Base-by-base conservation (phyloP, 1,140 invertebrate genomes). In the Drosophila lacertosa region DNA sequence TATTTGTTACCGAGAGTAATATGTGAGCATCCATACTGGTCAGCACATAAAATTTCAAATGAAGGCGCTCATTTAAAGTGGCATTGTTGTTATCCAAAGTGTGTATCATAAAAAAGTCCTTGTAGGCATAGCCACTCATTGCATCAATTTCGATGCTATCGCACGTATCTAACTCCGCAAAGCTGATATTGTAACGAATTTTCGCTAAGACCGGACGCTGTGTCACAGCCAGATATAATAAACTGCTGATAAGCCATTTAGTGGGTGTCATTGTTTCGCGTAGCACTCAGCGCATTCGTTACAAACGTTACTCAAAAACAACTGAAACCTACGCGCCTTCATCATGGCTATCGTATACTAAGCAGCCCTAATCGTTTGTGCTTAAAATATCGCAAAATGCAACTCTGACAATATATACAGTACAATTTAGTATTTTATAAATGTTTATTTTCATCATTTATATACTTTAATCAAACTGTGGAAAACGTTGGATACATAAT, bases 11-110 rank as follows among this genome's bases (percentile, higher is more conserved):
- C 11, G 83, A 79, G 0, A 91, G 70, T 42, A 91, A 67, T n/a
- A 91, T 90, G 35, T 91, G 90, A 1, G 90, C 90, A 78, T 91
- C 89, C 83, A 80, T 91, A 39, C 66, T 59, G 32, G 90, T 80
- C 29, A 90, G 44, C 3, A 91, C 90, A 66, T 91, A 91, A 11
- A 91, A 91, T 40, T 90, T 91, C 16, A 91, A 63, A 51, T 90
- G 89, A n/a, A 91, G 24, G 0, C 82, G 62, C 53, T 90, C 72
- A 16, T 82, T 77, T 0, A n/a, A 18, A 9, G 53, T 57, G 2
- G 55, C 33, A 29, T 75, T 88, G 33, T 90, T 90, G 39, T 91
- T 90, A 40, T 82, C 67, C 39, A 91, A 58, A 1, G 45, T 54
- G 26, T 69, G 67, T 0, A 91, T 51, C 44, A 74, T 69, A 16